phyloP scores from a whole-genome alignment of 2,113 vertebrate species.

The Sorex fumeus region DNA sequence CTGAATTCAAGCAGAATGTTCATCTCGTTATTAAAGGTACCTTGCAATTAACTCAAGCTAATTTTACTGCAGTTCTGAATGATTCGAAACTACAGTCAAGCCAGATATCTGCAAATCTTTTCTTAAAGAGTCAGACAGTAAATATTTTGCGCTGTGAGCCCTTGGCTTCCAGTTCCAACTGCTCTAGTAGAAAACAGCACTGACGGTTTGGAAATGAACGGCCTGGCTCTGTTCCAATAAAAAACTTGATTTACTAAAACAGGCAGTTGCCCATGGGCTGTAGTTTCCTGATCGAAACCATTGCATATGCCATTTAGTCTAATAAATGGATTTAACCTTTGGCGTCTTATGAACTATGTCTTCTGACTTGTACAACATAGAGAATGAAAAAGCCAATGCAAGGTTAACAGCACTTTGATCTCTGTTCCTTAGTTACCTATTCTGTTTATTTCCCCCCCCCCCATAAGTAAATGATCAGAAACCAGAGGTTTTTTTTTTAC shows the following conservation, averaged over 20 bases:
- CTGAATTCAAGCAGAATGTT: slow-evolving; percentile 15
- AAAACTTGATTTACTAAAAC: slow-evolving; percentile 42
- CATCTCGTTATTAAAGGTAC: slow-evolving; percentile 16
- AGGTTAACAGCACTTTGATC: slow-evolving; percentile 50
- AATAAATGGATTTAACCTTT: slow-evolving; percentile 76
- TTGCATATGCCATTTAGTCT: slow-evolving; percentile 51
- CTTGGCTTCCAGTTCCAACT: neutral
- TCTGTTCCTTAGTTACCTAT: slow-evolving; percentile 66
- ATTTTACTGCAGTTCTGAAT: neutral
- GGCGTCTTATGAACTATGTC: slow-evolving; percentile 14
- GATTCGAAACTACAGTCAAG: slow-evolving; percentile 26
- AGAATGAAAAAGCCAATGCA: slow-evolving; percentile 62
- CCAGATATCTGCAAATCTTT: slow-evolving; percentile 52
- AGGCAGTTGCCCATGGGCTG: neutral
- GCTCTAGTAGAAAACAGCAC: slow-evolving; percentile 29
- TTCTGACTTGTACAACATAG: slow-evolving; percentile 44
- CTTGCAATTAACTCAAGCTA: neutral
- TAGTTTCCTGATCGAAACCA: slow-evolving; percentile 53
- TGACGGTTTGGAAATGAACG: slow-evolving; percentile 53
- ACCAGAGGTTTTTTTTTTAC: slow-evolving; percentile 29
- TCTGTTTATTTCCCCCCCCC: neutral
- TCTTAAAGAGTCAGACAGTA: neutral
- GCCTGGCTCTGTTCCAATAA: neutral
- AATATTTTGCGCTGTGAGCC: slow-evolving; percentile 17
- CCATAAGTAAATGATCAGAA: slow-evolving; percentile 52